Evolutionary conservation across 2,797 vertebrate species (phyloP).

Genomic region (Gallirallus australis): DNA sequence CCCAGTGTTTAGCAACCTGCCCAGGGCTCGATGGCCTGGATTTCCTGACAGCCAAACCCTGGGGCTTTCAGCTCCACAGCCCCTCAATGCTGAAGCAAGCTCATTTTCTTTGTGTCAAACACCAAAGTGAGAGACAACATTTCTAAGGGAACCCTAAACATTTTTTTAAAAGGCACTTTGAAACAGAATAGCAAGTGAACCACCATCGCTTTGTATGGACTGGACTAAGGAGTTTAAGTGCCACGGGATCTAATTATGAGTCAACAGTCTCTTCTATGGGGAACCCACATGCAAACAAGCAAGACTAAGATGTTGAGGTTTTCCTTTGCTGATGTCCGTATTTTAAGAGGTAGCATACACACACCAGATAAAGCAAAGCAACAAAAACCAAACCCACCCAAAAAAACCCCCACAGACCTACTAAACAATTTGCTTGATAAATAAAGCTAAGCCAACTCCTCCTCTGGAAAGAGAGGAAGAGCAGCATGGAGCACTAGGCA

Average conservation of each 20-base stretch:
- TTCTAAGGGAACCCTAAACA: neutral
- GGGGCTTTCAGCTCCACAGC: neutral
- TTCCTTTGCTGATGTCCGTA: neutral
- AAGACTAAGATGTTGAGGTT: neutral
- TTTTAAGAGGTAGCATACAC: too few species aligned
- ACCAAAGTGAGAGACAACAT: neutral
- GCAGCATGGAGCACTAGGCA: neutral
- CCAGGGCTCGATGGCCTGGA: fast-evolving
- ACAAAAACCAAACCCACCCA: too few species aligned
- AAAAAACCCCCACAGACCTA: too few species aligned
- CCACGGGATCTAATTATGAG: neutral
- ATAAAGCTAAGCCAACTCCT: too few species aligned
- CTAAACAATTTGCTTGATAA: too few species aligned
- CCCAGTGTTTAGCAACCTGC: neutral
- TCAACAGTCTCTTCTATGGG: neutral
- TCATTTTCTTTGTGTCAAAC: neutral
- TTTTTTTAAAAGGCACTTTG: neutral
- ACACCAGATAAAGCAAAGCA: too few species aligned
- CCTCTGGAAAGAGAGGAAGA: neutral
- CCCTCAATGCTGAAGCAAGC: neutral
- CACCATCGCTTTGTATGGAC: neutral
- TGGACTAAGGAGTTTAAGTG: neutral
- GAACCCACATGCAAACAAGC: neutral
- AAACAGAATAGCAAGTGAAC: neutral
- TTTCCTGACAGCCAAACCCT: neutral